Base-by-base conservation (phyloP, 2,888 invertebrate genomes). In the Sinopyrophorus schimmeli region DNA sequence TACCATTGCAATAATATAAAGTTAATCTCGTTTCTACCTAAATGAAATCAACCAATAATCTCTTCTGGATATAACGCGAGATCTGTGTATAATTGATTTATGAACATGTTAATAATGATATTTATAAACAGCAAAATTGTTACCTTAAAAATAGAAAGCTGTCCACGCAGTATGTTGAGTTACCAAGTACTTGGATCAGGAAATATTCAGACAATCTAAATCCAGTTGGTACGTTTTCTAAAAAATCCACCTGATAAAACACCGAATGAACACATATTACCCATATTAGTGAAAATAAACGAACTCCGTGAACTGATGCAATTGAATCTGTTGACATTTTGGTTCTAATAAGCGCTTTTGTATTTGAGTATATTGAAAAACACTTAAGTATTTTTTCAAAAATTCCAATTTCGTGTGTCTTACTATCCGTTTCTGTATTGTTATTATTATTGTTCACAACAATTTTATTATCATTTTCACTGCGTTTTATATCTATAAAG, bases 231-330 rank as follows among this genome's bases (percentile, higher is more conserved):
- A 69, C 69, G 55, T 77, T 77, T 27, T 70, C 72, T 1, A 67
- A 57, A 35, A 65, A 73, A 43, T 74, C 72, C 1, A 62, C 59
- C 54, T 70, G 68, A 55, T 73, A 78, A 53, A 68, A 74, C 6
- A 74, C 48, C 3, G 76, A 73, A 55, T 82, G 81, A 1, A 75
- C 76, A 47, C 76, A 62, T 28, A 81, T 74, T 11, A 82, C 77
- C 79, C 81, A 81, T 16, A 75, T 55, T 77, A 82, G 80, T 10
- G 77, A 74, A 11, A 81, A 64, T 54, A 80, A 77, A 54, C 77
- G 70, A 5, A 80, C 44, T 1, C 80, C 80, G 54, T 80, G 78
- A 7, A 81, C 68, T 2, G 70, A 64, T 0, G 65, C 55, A 1
- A 81, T 54, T 0, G 73, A 65, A 10, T 73, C 70, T 0, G 60